phyloP scores from a whole-genome alignment of 2,113 vertebrate species.

The Recurvirostra avosetta region DNA sequence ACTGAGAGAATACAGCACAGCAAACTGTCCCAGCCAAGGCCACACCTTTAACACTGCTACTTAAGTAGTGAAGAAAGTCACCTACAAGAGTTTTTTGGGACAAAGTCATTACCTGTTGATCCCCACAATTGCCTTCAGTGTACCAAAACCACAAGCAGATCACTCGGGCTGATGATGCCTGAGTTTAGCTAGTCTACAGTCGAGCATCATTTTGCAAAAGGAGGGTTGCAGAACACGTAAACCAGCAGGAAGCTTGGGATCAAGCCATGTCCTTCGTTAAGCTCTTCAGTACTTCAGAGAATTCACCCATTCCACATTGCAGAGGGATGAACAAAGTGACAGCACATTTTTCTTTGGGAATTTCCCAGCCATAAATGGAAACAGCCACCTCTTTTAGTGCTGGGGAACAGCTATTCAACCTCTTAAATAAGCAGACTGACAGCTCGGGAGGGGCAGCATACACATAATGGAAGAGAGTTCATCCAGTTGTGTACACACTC shows the following conservation, averaged over 20 bases:
- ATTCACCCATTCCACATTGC: not conserved
- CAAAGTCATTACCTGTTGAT: not conserved
- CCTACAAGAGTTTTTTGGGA: not conserved
- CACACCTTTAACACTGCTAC: not conserved
- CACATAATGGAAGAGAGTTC: not conserved
- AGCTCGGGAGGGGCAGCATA: not conserved
- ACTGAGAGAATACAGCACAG: not conserved
- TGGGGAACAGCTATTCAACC: not conserved
- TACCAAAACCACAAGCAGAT: not conserved
- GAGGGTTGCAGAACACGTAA: not conserved
- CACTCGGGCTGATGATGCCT: not conserved
- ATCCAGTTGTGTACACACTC: not conserved
- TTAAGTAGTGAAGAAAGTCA: not conserved
- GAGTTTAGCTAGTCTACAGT: too few relatives aligned
- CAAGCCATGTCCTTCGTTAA: not conserved
- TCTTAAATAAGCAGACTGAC: not conserved
- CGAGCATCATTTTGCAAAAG: not conserved
- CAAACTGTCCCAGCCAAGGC: not conserved
- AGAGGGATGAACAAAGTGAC: not conserved
- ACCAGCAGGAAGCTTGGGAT: not conserved
- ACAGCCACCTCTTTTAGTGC: not conserved
- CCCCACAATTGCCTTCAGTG: rapidly evolving
- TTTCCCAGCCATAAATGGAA: slow-evolving; percentile 48
- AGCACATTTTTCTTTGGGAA: not conserved
- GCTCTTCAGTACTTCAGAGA: not conserved